Conservation (phyloP, 2,888 invertebrate species). For the Anoplius nigerrimus region DNA sequence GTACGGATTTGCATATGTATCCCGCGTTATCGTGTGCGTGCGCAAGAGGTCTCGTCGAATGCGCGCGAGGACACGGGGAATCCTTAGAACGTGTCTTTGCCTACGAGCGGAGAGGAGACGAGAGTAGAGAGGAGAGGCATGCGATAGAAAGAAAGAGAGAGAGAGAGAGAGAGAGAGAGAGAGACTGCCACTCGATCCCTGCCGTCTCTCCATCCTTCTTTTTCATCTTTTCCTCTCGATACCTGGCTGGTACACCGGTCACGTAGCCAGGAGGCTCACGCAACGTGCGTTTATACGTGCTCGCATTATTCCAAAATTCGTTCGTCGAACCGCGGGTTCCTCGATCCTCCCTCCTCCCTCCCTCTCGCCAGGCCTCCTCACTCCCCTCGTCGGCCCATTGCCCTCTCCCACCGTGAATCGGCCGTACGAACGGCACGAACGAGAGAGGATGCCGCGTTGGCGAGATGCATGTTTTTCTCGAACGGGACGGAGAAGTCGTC, state of each 20-base stretch:
- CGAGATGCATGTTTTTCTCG: no score
- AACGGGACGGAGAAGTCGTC: neutral
- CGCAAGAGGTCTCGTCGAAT: neutral
- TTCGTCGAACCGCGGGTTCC: slow-evolving; percentile 44
- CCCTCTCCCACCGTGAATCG: neutral
- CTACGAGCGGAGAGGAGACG: neutral
- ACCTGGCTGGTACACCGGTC: slow-evolving; percentile 46
- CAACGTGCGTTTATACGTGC: slow-evolving; percentile 51
- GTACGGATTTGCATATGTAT: slow-evolving; percentile 66
- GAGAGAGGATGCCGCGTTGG: neutral
- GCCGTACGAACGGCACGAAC: neutral
- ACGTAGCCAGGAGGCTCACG: slow-evolving; percentile 44
- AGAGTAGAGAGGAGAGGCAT: no score
- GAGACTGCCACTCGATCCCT: slow-evolving; percentile 1
- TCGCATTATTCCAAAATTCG: slow-evolving; percentile 66
- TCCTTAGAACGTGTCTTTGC: slow-evolving; percentile 7
- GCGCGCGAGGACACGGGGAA: neutral
- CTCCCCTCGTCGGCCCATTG: neutral
- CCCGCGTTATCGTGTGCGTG: slow-evolving; percentile 20
- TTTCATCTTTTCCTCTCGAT: slow-evolving; percentile 23
- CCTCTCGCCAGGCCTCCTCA: neutral
- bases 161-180: no score
- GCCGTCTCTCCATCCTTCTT: slow-evolving; percentile 10
- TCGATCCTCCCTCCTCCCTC: slow-evolving; percentile 18
- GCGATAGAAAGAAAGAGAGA: neutral